phyloP scores from a whole-genome alignment of 2,113 vertebrate genomes.

The Rostratula benghalensis region DNA sequence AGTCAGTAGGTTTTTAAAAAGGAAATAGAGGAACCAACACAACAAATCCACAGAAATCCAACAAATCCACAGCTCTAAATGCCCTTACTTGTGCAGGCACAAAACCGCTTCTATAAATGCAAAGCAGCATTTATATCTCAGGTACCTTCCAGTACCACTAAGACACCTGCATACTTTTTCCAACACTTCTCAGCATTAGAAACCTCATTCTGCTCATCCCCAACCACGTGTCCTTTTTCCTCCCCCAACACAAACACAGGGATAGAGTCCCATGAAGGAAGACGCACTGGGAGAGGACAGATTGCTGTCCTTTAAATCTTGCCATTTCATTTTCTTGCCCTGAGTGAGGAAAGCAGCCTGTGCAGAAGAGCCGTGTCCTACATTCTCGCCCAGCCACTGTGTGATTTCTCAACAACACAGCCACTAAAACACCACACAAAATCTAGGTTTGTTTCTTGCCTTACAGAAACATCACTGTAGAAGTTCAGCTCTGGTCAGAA shows the following conservation, averaged over 20 bases:
- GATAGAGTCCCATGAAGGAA: not conserved
- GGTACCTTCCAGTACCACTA: not conserved
- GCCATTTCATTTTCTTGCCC: conserved; percentile 13
- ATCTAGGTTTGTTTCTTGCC: not conserved
- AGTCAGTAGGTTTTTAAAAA: not conserved
- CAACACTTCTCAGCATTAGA: not conserved
- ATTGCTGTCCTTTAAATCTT: conserved; percentile 2
- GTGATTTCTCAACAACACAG: conserved; percentile 19
- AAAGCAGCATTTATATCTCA: not conserved
- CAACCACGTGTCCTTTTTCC: not conserved
- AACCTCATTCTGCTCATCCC: not conserved
- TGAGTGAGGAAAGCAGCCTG: not conserved
- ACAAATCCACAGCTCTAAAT: not conserved
- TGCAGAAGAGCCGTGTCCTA: not conserved
- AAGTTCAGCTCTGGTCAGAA: not conserved
- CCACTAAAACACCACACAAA: not conserved
- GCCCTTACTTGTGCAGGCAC: not conserved
- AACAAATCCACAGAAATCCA: not conserved
- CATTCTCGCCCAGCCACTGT: conserved; percentile 1
- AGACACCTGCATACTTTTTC: not conserved
- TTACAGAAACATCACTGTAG: not conserved
- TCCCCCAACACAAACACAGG: not conserved
- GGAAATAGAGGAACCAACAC: not conserved
- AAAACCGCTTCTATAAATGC: not conserved
- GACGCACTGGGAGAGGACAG: not conserved